Conservation (phyloP, 64 coral and sea anemone species). For the Montipora foliosa region DNA sequence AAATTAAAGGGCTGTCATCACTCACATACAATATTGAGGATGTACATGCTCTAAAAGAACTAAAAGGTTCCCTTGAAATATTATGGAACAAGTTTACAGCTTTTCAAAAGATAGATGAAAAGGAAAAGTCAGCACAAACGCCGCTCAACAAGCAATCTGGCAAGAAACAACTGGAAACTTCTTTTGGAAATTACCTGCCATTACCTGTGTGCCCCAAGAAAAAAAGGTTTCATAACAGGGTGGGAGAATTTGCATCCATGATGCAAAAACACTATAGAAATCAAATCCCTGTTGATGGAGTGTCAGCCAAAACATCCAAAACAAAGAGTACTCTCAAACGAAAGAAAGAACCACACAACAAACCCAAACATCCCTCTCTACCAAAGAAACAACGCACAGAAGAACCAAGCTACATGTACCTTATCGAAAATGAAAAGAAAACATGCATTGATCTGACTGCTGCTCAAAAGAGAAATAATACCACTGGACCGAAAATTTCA, state of each 20-base stretch:
- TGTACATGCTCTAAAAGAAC: slow-evolving; percentile 51
- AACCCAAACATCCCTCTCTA: slow-evolving; percentile 44
- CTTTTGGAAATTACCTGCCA: slow-evolving; percentile 48
- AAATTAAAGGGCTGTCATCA: slow-evolving; percentile 31
- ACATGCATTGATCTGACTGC: neutral
- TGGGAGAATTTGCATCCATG: no score
- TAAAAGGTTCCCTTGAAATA: slow-evolving; percentile 40
- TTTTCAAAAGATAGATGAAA: slow-evolving; percentile 66
- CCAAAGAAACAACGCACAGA: slow-evolving; percentile 41
- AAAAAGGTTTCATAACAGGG: no score
- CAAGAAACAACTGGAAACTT: slow-evolving; percentile 1
- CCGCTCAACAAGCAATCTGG: slow-evolving; percentile 31
- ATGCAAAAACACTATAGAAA: no score
- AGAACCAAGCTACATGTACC: neutral
- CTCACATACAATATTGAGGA: slow-evolving; percentile 67
- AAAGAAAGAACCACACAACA: slow-evolving; percentile 36
- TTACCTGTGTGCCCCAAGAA: slow-evolving; percentile 19
- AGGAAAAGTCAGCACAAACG: slow-evolving; percentile 53
- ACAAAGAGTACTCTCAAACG: slow-evolving; percentile 32
- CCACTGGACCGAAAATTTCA: neutral
- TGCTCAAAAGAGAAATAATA: neutral
- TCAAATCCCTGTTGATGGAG: no score
- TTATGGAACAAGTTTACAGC: slow-evolving; percentile 54
- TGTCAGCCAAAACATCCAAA: neutral
- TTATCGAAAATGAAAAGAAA: slow-evolving; percentile 33